Conservation (phyloP, 1,140 invertebrate species). For the Bemisia tabaci region DNA sequence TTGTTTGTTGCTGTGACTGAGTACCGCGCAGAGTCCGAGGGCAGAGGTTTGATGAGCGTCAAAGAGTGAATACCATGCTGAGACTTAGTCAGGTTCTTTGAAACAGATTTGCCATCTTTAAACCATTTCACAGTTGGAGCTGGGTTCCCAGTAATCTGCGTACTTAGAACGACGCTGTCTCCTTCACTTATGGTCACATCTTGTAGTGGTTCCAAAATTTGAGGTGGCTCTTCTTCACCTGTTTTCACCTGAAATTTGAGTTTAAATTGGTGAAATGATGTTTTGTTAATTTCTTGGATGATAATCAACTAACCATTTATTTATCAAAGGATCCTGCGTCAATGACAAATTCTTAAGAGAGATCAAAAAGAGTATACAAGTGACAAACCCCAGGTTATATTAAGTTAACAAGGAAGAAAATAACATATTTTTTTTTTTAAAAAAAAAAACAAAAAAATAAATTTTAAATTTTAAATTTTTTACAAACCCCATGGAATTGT, state of each 20-base stretch:
- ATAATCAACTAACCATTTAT: too few relatives aligned
- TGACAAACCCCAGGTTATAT: too few relatives aligned
- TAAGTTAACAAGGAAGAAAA: too few relatives aligned
- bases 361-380: too few relatives aligned
- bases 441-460: too few relatives aligned
- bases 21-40: constrained; percentile 60
- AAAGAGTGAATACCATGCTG: constrained; percentile 53
- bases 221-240: constrained; percentile 56
- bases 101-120: constrained; percentile 55
- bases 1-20: constrained; percentile 64
- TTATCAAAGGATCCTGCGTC: too few relatives aligned
- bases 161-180: constrained; percentile 55
- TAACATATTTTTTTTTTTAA: too few relatives aligned
- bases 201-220: constrained; percentile 63
- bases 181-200: constrained; percentile 60
- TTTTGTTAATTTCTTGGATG: too few relatives aligned
- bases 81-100: constrained; percentile 30
- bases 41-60: constrained; percentile 46
- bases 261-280: too few relatives aligned
- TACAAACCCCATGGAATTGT: too few relatives aligned
- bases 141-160: constrained; percentile 68
- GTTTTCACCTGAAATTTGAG: constrained; percentile 38
- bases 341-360: too few relatives aligned
- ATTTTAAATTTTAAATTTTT: too few relatives aligned
- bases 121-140: constrained; percentile 63